Evolutionary conservation across 2,113 vertebrate genomes (phyloP).

Genomic region (Oreochromis aureus): DNA sequence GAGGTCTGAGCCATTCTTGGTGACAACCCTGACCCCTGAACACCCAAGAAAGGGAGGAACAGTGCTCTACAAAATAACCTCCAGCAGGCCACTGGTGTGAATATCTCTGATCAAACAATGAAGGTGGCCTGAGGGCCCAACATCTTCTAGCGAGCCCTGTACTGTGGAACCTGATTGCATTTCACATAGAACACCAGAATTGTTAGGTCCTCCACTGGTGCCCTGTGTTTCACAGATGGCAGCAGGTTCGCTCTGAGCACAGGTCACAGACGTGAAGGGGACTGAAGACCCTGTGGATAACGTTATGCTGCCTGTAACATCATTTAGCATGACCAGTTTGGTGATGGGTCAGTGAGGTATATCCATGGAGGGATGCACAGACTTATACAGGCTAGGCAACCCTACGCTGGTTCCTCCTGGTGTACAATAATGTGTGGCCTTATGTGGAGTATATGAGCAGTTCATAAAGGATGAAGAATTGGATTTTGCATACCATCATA

Average conservation of each 20-base stretch:
- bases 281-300: neutral
- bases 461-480: neutral
- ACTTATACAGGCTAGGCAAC: too few relatives aligned
- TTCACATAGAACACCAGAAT: neutral
- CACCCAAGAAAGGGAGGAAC: neutral
- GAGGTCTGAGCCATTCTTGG: neutral
- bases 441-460: neutral
- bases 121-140: neutral
- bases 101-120: neutral
- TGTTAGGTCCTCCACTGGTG: accelerated
- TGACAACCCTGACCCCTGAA: neutral
- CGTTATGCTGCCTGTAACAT: neutral
- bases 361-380: neutral
- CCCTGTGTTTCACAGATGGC: neutral
- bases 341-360: neutral
- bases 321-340: neutral
- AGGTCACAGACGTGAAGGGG: neutral
- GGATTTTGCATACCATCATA: accelerated
- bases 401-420: neutral
- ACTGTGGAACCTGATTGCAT: neutral
- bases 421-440: neutral
- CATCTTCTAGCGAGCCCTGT: neutral
- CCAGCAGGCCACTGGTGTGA: neutral
- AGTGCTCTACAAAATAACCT: neutral
- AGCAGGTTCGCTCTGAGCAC: neutral